Conservation (phyloP, 2,113 vertebrate species). For the Caracal caracal region DNA sequence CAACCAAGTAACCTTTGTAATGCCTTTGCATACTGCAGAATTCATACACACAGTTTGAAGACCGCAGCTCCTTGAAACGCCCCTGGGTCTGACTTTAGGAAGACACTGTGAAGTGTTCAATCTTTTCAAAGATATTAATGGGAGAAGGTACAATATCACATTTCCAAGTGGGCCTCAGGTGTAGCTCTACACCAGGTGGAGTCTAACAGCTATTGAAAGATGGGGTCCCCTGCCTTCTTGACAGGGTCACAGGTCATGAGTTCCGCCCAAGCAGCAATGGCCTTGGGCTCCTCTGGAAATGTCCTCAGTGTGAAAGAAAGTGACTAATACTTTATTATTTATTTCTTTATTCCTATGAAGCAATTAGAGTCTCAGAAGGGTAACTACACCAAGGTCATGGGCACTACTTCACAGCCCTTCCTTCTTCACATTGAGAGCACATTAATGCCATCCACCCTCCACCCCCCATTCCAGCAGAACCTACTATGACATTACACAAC, state of each 20-base stretch:
- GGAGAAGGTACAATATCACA: neutral
- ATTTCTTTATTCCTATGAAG: neutral
- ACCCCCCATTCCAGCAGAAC: neutral
- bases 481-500: neutral
- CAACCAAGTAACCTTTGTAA: neutral
- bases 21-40: neutral
- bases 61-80: neutral
- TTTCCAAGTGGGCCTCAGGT: neutral
- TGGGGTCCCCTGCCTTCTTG: neutral
- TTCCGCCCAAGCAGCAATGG: neutral
- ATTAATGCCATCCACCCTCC: neutral
- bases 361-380: neutral
- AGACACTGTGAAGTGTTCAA: neutral
- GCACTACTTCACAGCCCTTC: neutral
- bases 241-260: neutral
- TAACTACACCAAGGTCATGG: neutral
- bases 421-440: neutral
- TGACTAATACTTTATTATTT: neutral
- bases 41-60: neutral
- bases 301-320: neutral
- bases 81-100: neutral
- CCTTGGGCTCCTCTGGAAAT: neutral
- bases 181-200: neutral
- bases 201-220: neutral
- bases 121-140: neutral